Evolutionary conservation across 2,888 invertebrate genomes (phyloP).

Genomic region (Catocala nupta): DNA sequence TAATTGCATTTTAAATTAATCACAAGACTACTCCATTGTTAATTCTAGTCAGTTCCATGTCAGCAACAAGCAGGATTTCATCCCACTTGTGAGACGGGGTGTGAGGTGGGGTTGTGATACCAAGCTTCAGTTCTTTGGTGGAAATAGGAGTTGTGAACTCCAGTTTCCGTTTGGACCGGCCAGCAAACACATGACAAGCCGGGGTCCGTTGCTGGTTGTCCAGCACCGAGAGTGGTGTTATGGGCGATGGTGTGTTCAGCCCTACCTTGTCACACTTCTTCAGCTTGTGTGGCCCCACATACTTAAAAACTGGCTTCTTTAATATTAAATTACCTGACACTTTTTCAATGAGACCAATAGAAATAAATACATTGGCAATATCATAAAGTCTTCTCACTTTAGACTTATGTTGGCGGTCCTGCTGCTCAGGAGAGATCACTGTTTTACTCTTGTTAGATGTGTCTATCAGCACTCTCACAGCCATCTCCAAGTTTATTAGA

Average conservation of each 20-base stretch:
- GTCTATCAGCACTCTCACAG: constrained; percentile 89
- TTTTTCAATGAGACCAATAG: constrained; percentile 91
- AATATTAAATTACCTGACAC: constrained; percentile 88
- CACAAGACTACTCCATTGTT: constrained; percentile 81
- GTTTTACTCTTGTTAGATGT: constrained; percentile 82
- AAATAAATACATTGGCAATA: constrained; percentile 92
- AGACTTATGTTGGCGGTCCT: constrained; percentile 88
- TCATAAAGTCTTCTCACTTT: constrained; percentile 92
- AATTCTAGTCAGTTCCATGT: constrained; percentile 87
- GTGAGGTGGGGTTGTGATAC: constrained; percentile 78
- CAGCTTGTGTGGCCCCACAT: constrained; percentile 86
- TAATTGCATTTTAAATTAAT: constrained; percentile 56
- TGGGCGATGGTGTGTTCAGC: constrained; percentile 71
- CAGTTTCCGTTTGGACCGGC: constrained; percentile 81
- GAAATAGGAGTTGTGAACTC: constrained; percentile 78
- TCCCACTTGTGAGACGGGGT: constrained; percentile 86
- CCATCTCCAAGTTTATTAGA: constrained; percentile 89
- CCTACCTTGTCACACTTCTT: constrained; percentile 71
- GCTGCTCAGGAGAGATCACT: constrained; percentile 81
- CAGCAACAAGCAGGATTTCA: constrained; percentile 86
- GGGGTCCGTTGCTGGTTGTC: constrained; percentile 65
- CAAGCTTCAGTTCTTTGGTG: constrained; percentile 71
- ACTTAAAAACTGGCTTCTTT: constrained; percentile 90
- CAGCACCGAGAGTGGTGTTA: constrained; percentile 72
- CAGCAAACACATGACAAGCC: constrained; percentile 72